Conservation (phyloP, 2,113 vertebrate genomes). For the Nycticryphes semicollaris region DNA sequence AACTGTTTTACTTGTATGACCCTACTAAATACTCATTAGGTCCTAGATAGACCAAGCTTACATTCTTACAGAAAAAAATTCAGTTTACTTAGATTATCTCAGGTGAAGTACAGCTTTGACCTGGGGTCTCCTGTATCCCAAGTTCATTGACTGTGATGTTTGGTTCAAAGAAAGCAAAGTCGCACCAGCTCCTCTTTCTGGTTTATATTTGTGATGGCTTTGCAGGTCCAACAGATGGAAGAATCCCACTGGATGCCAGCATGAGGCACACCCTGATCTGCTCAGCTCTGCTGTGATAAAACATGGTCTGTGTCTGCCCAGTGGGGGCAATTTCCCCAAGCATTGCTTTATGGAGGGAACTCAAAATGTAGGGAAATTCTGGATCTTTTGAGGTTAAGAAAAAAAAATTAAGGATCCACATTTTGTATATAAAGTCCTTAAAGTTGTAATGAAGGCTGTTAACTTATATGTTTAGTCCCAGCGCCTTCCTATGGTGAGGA, state of each 20-base stretch:
- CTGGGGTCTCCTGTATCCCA: not conserved
- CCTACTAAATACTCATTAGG: not conserved
- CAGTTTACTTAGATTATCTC: not conserved
- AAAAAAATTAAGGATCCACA: not conserved
- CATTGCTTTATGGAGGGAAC: not conserved
- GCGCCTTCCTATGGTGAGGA: not conserved
- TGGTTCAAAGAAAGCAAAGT: not conserved
- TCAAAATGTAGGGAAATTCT: not conserved
- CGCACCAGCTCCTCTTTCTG: not conserved
- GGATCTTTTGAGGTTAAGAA: not conserved
- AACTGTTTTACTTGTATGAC: not conserved
- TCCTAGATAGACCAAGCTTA: not conserved
- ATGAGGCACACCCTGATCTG: not conserved
- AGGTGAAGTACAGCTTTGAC: not conserved
- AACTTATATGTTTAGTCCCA: not conserved
- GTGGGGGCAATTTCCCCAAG: not conserved
- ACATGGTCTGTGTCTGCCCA: no score
- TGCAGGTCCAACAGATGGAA: not conserved
- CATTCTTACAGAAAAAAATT: not conserved
- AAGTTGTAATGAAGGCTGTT: not conserved
- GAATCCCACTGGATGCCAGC: not conserved
- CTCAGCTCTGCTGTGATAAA: not conserved
- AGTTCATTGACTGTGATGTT: not conserved
- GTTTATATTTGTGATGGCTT: not conserved
- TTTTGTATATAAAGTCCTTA: not conserved